Evolutionary conservation across 2,113 vertebrate genomes (phyloP).

Genomic region (Pampusana beccarii): DNA sequence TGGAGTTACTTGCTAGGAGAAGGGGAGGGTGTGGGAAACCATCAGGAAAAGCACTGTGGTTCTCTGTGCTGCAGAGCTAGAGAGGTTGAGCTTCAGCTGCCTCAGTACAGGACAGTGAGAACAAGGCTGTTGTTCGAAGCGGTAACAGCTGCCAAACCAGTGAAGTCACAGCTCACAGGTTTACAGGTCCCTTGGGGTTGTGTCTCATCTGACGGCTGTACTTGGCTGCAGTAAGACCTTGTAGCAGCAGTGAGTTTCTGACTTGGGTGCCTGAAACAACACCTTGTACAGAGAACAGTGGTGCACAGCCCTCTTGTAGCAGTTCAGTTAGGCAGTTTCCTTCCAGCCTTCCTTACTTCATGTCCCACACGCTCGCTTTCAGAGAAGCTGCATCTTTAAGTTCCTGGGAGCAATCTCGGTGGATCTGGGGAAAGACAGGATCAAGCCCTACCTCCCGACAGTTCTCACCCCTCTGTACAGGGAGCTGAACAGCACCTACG

Average conservation of each 20-base stretch:
- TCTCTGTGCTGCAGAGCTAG: not conserved
- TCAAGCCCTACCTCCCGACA: constrained; percentile 85
- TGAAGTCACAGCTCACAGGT: not conserved
- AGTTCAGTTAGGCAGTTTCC: not conserved
- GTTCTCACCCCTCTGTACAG: constrained; percentile 89
- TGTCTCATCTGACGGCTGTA: not conserved
- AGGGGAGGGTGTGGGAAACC: not conserved
- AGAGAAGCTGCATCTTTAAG: constrained; percentile 96
- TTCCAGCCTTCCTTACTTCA: not conserved
- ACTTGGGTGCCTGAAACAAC: not conserved
- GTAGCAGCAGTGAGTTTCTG: not conserved
- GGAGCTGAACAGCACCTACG: constrained; percentile 95
- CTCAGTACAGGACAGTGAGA: not conserved
- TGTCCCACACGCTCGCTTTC: not conserved
- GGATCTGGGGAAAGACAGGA: constrained; percentile 87
- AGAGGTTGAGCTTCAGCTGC: not conserved
- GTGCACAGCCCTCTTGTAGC: not conserved
- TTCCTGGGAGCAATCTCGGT: constrained; percentile 92
- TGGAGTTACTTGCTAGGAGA: not conserved
- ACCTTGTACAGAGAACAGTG: not conserved
- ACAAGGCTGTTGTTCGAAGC: not conserved
- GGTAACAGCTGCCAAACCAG: not conserved
- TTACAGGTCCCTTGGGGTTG: not conserved
- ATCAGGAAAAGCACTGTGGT: not conserved
- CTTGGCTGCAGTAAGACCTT: not conserved